phyloP scores from a whole-genome alignment of 2,888 invertebrate genomes.

The Pammene fasciana region DNA sequence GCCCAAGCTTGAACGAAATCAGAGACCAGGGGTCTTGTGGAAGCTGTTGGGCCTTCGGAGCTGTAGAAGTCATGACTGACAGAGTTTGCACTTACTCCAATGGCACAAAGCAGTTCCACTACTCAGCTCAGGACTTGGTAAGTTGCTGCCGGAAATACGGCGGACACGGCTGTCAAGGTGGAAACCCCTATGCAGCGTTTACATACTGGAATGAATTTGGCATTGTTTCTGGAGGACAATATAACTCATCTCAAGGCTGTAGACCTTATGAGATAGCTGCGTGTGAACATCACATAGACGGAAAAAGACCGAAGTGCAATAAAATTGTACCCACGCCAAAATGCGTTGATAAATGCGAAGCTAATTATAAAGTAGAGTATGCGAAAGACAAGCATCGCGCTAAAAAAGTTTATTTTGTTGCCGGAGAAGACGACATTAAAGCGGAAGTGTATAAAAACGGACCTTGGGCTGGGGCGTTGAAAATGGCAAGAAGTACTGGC shows the following conservation, averaged over 20 bases:
- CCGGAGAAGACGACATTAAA: not conserved
- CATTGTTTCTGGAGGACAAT: slow-evolving; percentile 94
- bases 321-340: slow-evolving; percentile 88
- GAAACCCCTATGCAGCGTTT: slow-evolving; percentile 91
- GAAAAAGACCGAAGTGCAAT: slow-evolving; percentile 60
- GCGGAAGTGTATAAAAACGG: not conserved
- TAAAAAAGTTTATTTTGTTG: not conserved
- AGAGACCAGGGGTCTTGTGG: slow-evolving; percentile 92
- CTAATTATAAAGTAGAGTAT: slow-evolving; percentile 87
- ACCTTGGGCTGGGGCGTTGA: slow-evolving; percentile 93
- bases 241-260: slow-evolving; percentile 76
- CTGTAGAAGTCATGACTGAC: slow-evolving; percentile 88
- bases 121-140: slow-evolving; percentile 93
- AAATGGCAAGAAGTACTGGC: slow-evolving; percentile 91
- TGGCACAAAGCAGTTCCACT: slow-evolving; percentile 2
- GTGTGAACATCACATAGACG: not conserved
- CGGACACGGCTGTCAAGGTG: slow-evolving; percentile 86
- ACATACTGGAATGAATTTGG: slow-evolving; percentile 92
- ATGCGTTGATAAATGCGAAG: slow-evolving; percentile 87
- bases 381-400: slow-evolving; percentile 79
- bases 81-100: not conserved
- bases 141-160: slow-evolving; percentile 89
- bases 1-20: slow-evolving; percentile 84
- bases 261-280: slow-evolving; percentile 92
- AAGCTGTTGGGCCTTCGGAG: slow-evolving; percentile 97